These are phyloP conservation scores for Taenaris catops DNA, from an alignment of 2,888 invertebrate species.

Conservation along the genomic window DNA sequence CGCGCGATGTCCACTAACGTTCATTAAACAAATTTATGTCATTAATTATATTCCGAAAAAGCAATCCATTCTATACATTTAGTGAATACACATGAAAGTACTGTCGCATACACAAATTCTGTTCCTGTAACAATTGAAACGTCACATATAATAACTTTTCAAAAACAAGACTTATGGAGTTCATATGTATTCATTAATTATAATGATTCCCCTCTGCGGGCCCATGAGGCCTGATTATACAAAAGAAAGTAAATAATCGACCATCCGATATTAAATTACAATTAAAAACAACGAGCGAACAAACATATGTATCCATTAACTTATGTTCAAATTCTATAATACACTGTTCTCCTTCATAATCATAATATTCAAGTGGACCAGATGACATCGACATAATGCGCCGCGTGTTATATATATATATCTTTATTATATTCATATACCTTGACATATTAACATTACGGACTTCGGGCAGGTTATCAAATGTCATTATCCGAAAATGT, in stretches of 20 bases:
- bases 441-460: too few species aligned
- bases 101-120: too few species aligned
- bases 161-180: constrained; percentile 1
- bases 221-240: constrained; percentile 17
- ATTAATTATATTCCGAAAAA: constrained; percentile 19
- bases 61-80: constrained; percentile 13
- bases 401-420: too few species aligned
- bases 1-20: constrained; percentile 22
- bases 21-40: constrained; percentile 16
- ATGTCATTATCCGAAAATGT: too few species aligned
- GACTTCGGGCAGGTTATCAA: too few species aligned
- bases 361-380: constrained; percentile 16
- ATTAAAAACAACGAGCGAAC: constrained; percentile 56
- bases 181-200: constrained; percentile 16
- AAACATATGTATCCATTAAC: constrained; percentile 43
- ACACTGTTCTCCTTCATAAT: constrained; percentile 50
- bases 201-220: constrained; percentile 3
- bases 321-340: constrained; percentile 56
- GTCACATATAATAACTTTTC: too few species aligned
- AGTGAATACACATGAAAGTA: constrained; percentile 15
- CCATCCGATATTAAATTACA: constrained; percentile 42
- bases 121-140: too few species aligned
- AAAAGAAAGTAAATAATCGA: constrained; percentile 32
- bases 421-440: too few species aligned
- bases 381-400: constrained; percentile 4